phyloP scores from a whole-genome alignment of 2,888 invertebrate species.

The Orchesella flavescens region DNA sequence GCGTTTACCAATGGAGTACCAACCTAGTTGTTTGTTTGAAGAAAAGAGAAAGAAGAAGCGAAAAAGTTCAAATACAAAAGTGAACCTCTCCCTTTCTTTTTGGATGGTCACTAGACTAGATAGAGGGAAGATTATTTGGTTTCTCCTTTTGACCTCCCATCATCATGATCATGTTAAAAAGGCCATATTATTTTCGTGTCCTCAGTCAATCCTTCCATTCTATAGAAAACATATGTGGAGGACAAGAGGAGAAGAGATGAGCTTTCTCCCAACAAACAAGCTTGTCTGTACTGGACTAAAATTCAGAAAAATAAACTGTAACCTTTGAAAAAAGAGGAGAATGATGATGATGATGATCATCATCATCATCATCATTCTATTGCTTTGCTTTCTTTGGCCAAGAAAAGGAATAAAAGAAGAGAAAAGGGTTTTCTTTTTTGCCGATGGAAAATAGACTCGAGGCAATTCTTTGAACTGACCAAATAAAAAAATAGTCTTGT shows the following conservation, averaged over 20 bases:
- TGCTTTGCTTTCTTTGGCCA: constrained; percentile 11
- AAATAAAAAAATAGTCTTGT: background rate
- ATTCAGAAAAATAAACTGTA: constrained; percentile 17
- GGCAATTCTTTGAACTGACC: constrained; percentile 13
- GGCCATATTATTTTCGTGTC: constrained; percentile 36
- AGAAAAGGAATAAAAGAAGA: constrained; percentile 1
- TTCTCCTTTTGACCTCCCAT: constrained; percentile 24
- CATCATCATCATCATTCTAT: background rate
- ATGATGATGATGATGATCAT: background rate
- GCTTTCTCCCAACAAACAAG: background rate
- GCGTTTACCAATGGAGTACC: too few relatives aligned
- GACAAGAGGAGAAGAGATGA: background rate
- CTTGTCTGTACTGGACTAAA: background rate
- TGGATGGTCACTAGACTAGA: constrained; percentile 26
- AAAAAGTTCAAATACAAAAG: constrained; percentile 12
- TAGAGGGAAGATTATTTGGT: constrained; percentile 46
- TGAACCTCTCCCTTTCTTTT: constrained; percentile 29
- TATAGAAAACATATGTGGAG: constrained; percentile 8
- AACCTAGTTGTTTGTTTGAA: too few relatives aligned
- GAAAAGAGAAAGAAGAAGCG: background rate
- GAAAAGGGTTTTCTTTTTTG: constrained; percentile 6
- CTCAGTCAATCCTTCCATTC: background rate
- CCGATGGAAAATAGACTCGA: constrained; percentile 16
- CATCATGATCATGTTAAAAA: constrained; percentile 34
- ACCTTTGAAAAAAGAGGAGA: constrained; percentile 24